Percentiles rank a stretch among this genome's conserved stretches.
These are phyloP conservation scores for Phengaris arion DNA, from an alignment of 2,888 invertebrate genomes.

Conservation along the genomic window DNA sequence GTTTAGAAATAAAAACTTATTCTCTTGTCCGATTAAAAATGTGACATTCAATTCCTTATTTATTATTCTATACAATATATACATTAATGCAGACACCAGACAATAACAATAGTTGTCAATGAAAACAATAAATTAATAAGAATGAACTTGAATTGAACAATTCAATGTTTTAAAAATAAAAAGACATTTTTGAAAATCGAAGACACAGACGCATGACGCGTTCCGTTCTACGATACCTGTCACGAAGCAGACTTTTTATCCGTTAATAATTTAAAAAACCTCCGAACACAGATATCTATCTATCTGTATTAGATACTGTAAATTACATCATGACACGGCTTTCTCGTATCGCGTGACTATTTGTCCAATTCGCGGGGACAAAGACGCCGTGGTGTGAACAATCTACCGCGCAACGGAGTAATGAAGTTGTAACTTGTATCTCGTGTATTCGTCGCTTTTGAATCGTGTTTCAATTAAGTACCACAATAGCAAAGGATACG, in stretches of 20 bases:
- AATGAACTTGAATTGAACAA: not conserved
- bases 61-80: too few relatives aligned
- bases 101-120: too few relatives aligned
- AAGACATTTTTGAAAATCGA: not conserved
- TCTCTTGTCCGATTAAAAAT: too few relatives aligned
- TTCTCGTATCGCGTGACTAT: constrained; percentile 39
- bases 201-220: not conserved
- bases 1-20: too few relatives aligned
- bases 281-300: constrained; percentile 52
- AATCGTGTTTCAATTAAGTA: constrained; percentile 60
- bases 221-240: constrained; percentile 16
- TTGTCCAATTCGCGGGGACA: constrained; percentile 53
- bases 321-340: constrained; percentile 58
- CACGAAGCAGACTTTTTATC: constrained; percentile 32
- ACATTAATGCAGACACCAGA: too few relatives aligned
- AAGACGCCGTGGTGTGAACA: constrained; percentile 53
- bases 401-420: constrained; percentile 47
- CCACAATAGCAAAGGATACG: constrained; percentile 60
- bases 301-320: constrained; percentile 49
- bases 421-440: constrained; percentile 59
- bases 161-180: not conserved
- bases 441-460: constrained; percentile 52
- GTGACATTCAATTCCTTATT: too few relatives aligned
- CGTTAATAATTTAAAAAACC: constrained; percentile 33
- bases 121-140: too few relatives aligned